phyloP scores from a whole-genome alignment of 2,113 vertebrate species.

The Salvelinus sp. region DNA sequence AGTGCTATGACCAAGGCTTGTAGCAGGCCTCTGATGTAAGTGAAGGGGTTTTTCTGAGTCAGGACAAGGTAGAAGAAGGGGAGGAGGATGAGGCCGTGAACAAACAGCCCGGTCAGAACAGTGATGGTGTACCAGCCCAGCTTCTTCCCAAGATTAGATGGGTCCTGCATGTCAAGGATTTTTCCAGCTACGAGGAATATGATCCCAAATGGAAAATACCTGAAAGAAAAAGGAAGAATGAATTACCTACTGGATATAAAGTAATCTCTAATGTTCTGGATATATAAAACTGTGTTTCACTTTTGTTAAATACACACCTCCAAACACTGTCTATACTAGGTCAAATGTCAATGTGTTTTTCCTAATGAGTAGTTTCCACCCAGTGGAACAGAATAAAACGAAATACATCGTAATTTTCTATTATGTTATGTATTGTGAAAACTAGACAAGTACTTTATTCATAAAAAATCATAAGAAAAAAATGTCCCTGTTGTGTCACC shows the following conservation, averaged over 20 bases:
- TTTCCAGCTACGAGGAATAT: conserved; percentile 87
- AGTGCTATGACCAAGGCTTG: conserved; percentile 88
- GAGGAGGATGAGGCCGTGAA: conserved; percentile 79
- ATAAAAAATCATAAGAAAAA: too few relatives aligned
- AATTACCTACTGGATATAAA: neutral
- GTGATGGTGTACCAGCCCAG: conserved; percentile 84
- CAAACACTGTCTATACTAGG: too few relatives aligned
- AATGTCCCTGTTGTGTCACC: too few relatives aligned
- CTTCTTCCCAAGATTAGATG: conserved; percentile 75
- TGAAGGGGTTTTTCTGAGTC: conserved; percentile 83
- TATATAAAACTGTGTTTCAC: neutral
- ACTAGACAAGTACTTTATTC: neutral
- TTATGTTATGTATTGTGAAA: neutral
- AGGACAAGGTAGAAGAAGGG: conserved; percentile 80
- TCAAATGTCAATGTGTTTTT: neutral
- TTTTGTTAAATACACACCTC: too few relatives aligned
- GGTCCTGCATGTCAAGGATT: conserved; percentile 88
- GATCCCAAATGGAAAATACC: conserved; percentile 91
- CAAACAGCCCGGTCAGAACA: conserved; percentile 78
- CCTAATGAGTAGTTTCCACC: neutral
- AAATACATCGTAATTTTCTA: too few relatives aligned
- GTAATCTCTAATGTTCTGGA: too few relatives aligned
- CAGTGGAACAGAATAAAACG: neutral
- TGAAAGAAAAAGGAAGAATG: conserved; percentile 38
- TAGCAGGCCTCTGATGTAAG: conserved; percentile 81